Conservation (phyloP, 2,113 vertebrate species). For the Carassius carassius region DNA sequence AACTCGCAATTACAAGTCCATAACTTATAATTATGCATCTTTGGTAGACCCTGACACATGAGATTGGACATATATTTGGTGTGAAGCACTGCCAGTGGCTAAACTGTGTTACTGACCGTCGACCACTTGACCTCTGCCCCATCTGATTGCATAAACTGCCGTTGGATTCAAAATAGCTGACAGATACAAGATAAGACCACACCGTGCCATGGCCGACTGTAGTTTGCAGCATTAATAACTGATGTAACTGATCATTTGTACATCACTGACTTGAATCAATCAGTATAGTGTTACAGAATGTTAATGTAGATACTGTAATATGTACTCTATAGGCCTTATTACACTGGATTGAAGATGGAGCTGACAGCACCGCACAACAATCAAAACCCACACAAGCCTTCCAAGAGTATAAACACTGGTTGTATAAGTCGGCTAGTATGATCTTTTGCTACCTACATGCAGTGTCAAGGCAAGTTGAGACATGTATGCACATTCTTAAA, state of each 20-base stretch:
- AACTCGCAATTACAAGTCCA: no score
- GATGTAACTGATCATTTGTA: no score
- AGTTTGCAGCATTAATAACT: not conserved
- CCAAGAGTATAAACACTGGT: conserved; percentile 68
- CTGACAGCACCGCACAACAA: not conserved
- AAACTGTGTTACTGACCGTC: no score
- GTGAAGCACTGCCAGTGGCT: no score
- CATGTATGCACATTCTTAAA: not conserved
- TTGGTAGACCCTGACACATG: conserved; percentile 70
- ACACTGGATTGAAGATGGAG: conserved; percentile 70
- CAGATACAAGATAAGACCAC: conserved; percentile 55
- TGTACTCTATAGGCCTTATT: conserved; percentile 67
- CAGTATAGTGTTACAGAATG: no score
- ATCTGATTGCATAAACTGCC: no score
- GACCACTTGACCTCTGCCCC: no score
- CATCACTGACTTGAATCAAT: no score
- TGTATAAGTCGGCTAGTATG: conserved; percentile 45
- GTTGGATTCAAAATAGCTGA: conserved; percentile 68
- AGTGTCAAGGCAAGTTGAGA: not conserved
- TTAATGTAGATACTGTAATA: no score
- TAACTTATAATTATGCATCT: not conserved
- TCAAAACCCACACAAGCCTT: conserved; percentile 73
- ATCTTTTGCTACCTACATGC: not conserved
- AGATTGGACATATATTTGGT: conserved; percentile 76
- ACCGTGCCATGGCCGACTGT: not conserved